Evolutionary conservation across 2,888 invertebrate species (phyloP).

Genomic region (Sympetrum striolatum): DNA sequence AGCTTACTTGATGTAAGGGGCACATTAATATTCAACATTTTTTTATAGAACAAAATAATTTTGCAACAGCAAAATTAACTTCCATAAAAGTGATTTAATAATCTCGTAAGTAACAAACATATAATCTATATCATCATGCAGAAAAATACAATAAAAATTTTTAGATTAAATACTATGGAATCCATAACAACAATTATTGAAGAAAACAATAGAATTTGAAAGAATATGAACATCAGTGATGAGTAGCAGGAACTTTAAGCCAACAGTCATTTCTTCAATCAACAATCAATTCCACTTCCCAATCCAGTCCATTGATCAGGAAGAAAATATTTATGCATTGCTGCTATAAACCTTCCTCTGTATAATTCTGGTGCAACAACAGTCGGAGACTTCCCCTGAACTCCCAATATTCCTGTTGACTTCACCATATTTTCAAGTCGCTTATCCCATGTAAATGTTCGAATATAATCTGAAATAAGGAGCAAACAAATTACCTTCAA

Average conservation of each 20-base stretch:
- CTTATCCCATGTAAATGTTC: slow-evolving; percentile 99
- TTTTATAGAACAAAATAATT: too few relatives aligned
- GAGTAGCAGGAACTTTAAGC: slow-evolving; percentile 42
- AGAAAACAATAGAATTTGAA: neutral
- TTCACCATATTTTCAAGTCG: slow-evolving; percentile 95
- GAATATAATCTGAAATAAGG: slow-evolving; percentile 84
- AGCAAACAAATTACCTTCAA: neutral
- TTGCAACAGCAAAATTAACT: too few relatives aligned
- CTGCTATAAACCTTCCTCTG: slow-evolving; percentile 86
- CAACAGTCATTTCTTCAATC: neutral
- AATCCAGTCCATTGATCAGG: slow-evolving; percentile 81
- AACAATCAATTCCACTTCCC: slow-evolving; percentile 62
- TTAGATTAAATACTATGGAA: too few relatives aligned
- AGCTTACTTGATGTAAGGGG: too few relatives aligned
- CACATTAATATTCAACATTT: too few relatives aligned
- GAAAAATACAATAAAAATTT: too few relatives aligned
- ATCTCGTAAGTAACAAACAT: too few relatives aligned
- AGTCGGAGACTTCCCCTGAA: slow-evolving; percentile 93
- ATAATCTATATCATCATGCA: too few relatives aligned
- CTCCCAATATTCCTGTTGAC: slow-evolving; percentile 79
- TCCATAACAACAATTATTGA: too few relatives aligned
- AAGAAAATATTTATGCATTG: slow-evolving; percentile 91
- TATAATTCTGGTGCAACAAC: slow-evolving; percentile 96
- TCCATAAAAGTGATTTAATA: too few relatives aligned
- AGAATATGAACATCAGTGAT: neutral